Conservation (phyloP, 1,140 invertebrate genomes). For the Drosophila pruinosa region DNA sequence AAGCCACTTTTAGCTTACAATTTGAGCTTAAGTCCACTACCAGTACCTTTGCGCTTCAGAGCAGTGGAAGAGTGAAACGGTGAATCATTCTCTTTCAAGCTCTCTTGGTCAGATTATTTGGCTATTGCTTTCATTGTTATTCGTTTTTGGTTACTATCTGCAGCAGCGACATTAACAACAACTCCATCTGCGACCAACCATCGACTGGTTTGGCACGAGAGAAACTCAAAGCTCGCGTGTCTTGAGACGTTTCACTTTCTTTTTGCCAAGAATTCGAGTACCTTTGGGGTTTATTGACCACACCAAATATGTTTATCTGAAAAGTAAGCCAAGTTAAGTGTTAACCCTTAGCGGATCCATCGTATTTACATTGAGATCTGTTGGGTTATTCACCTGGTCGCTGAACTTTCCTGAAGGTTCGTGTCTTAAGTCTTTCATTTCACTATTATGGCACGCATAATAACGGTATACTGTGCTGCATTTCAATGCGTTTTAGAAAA, state of each 20-base stretch:
- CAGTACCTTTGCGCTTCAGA: constrained; percentile 6
- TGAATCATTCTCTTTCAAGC: constrained; percentile 38
- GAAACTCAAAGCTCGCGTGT: constrained; percentile 49
- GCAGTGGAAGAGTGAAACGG: not conserved
- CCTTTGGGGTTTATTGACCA: constrained; percentile 62
- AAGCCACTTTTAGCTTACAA: constrained; percentile 39
- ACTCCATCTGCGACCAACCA: constrained; percentile 50
- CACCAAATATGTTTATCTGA: constrained; percentile 3
- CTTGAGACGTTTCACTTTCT: constrained; percentile 67
- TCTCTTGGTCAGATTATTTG: constrained; percentile 19
- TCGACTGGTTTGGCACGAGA: constrained; percentile 67
- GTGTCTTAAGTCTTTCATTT: constrained; percentile 72
- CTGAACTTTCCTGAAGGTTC: constrained; percentile 61
- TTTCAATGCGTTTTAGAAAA: constrained; percentile 45
- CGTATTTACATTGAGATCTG: not conserved
- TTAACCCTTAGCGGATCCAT: not conserved
- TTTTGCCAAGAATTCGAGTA: constrained; percentile 67
- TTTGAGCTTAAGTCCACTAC: not conserved
- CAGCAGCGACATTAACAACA: not conserved
- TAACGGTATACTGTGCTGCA: constrained; percentile 47
- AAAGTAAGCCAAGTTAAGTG: constrained; percentile 41
- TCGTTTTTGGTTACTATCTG: constrained; percentile 21
- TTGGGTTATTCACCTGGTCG: not conserved
- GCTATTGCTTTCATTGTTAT: constrained; percentile 2
- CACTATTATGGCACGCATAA: constrained; percentile 36